Evolutionary conservation across 1,140 invertebrate genomes (phyloP), one percentile per base, ranked within the genome.

Genomic region (Hyposmocoma kahamanoa): DNA sequence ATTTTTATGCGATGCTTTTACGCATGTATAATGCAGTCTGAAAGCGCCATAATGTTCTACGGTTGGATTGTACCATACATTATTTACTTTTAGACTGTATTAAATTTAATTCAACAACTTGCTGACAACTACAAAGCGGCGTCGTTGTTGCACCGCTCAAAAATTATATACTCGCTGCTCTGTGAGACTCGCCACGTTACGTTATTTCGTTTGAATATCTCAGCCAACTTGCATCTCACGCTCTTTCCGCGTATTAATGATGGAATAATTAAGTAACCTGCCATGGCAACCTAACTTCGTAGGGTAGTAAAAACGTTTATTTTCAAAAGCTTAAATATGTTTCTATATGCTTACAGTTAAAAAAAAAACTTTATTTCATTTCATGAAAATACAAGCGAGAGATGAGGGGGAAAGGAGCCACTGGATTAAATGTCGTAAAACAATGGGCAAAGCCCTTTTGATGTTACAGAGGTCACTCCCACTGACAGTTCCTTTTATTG

Each of bases 381-480:
- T 53, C 53, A 60, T 53, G 53, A 53, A 56, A 52, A 50, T 44
- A 42, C 53, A 5, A 26, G 24, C 24, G 11, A 60, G 53, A 56
- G 47, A 56, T 53, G 47, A 50, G 50, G 18, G 36, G 32, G 18
- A 56, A 55, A 43, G 48, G 34, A 34, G 4, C 26, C 59, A 54
- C 44, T 59, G 50, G 58, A 64, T 60, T 58, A 61, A 65, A 51
- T 53, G 54, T 54, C 57, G 49, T 65, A 61, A 60, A 65, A 65
- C 58, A 68, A 68, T 64, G 59, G 57, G 21, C 47, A 56, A 64
- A 62, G 42, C 50, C 50, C n/a, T 48, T 52, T 65, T 65, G 58
- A 62, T 65, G 47, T 55, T 47, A 53, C 44, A 42, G 52, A 60
- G 53, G 53, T 55, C 41, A 45, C 59, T 59, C 53, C 45, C 54